Evolutionary conservation across 2,797 vertebrate genomes (phyloP).

Genomic region (Rhabdomys pumilio): DNA sequence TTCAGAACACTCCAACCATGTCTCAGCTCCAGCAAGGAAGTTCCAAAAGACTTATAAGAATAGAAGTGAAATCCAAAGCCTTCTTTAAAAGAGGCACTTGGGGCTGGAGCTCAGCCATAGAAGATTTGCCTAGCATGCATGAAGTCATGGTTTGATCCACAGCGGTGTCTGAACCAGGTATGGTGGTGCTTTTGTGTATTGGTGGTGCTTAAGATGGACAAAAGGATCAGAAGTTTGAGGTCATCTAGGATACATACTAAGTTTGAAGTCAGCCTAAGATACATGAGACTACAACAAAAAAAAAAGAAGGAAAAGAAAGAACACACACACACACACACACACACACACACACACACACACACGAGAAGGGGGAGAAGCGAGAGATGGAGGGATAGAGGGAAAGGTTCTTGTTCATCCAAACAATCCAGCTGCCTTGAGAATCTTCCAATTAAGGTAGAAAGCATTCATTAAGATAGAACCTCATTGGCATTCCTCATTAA

Average conservation of each 20-base stretch:
- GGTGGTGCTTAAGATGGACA: background rate
- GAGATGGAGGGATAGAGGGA: background rate
- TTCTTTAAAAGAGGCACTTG: background rate
- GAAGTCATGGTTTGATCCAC: background rate
- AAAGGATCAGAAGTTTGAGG: background rate
- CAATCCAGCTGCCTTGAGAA: background rate
- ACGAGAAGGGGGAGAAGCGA: background rate
- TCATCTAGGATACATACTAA: background rate
- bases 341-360: background rate
- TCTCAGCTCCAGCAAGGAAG: too few relatives aligned
- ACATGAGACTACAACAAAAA: background rate
- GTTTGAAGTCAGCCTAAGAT: background rate
- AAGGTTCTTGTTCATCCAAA: background rate
- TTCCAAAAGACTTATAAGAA: background rate
- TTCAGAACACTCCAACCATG: rapidly evolving
- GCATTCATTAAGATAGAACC: background rate
- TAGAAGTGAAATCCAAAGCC: background rate
- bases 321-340: background rate
- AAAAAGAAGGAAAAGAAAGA: too few relatives aligned
- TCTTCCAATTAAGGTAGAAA: background rate
- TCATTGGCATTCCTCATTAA: background rate
- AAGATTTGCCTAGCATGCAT: too few relatives aligned
- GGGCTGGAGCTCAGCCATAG: background rate
- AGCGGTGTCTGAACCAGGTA: background rate
- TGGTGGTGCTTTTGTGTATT: background rate